Evolutionary conservation across 2,113 vertebrate species (phyloP).

Genomic region (Amphiprion percula): DNA sequence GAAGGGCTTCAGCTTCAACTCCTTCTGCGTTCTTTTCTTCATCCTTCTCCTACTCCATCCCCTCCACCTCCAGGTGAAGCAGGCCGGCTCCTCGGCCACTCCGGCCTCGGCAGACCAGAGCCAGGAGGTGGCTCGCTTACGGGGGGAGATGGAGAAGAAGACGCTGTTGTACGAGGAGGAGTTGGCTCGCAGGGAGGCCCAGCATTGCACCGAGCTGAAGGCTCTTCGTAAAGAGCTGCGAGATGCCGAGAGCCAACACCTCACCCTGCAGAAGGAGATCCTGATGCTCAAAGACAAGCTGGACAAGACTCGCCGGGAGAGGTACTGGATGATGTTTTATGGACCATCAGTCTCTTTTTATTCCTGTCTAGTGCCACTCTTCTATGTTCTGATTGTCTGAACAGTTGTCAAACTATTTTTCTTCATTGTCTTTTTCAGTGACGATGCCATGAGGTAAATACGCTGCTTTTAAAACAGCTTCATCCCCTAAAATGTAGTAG

Average conservation of each 20-base stretch:
- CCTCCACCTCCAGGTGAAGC: conserved; percentile 85
- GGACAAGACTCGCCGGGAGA: conserved; percentile 95
- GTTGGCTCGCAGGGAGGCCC: conserved; percentile 89
- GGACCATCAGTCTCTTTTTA: too few relatives aligned
- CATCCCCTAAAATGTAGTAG: conserved; percentile 7
- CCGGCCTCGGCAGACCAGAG: conserved; percentile 88
- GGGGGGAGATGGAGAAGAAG: conserved; percentile 95
- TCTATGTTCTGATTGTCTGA: background rate
- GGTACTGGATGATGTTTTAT: conserved; percentile 76
- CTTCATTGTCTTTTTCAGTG: conserved; percentile 56
- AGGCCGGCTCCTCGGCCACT: conserved; percentile 85
- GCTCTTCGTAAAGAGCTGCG: conserved; percentile 92
- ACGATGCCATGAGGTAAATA: conserved; percentile 66
- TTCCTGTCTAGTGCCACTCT: background rate
- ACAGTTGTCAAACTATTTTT: conserved; percentile 3
- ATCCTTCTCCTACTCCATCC: background rate
- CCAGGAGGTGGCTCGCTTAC: conserved; percentile 92
- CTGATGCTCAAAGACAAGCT: conserved; percentile 97
- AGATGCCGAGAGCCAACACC: conserved; percentile 96
- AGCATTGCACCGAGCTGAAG: conserved; percentile 92
- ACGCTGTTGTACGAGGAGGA: conserved; percentile 94
- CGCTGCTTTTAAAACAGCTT: background rate
- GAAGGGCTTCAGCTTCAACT: background rate
- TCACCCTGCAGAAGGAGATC: conserved; percentile 96
- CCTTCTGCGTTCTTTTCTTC: background rate